A percentile compares a stretch with the other conserved stretches of the same genome.
Evolutionary conservation across 2,113 vertebrate genomes (phyloP).

Genomic region (Charadrius vociferus): DNA sequence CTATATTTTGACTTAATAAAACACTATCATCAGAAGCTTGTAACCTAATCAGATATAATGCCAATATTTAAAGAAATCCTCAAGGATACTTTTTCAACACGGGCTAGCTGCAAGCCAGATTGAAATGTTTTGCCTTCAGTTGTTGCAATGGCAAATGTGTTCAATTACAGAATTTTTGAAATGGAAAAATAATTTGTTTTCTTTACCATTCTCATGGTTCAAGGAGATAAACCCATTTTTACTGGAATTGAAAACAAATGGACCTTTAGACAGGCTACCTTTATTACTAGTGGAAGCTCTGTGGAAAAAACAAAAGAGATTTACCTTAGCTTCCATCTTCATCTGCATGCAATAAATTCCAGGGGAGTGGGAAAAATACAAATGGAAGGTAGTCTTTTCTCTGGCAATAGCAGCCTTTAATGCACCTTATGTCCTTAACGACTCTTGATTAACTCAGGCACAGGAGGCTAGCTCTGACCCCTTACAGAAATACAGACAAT

Average conservation of each 20-base stretch:
- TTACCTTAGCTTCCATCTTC: neutral
- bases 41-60: neutral
- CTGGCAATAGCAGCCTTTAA: neutral
- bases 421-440: neutral
- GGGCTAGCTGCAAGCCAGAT: neutral
- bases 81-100: neutral
- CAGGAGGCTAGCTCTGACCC: neutral
- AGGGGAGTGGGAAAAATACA: neutral
- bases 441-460: neutral
- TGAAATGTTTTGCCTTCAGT: neutral
- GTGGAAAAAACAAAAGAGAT: neutral
- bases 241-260: constrained; percentile 9
- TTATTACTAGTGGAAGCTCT: neutral
- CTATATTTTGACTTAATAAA: constrained; percentile 8
- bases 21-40: neutral
- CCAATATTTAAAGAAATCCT: neutral
- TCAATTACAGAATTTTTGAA: neutral
- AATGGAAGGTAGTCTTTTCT: neutral
- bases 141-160: neutral
- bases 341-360: neutral
- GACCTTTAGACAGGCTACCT: neutral
- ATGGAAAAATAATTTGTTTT: constrained; percentile 10
- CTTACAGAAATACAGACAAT: neutral
- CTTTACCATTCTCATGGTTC: neutral
- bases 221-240: constrained; percentile 10